Evolutionary conservation across 2,113 vertebrate species (phyloP).

Genomic region (Lophochroa leadbeateri): DNA sequence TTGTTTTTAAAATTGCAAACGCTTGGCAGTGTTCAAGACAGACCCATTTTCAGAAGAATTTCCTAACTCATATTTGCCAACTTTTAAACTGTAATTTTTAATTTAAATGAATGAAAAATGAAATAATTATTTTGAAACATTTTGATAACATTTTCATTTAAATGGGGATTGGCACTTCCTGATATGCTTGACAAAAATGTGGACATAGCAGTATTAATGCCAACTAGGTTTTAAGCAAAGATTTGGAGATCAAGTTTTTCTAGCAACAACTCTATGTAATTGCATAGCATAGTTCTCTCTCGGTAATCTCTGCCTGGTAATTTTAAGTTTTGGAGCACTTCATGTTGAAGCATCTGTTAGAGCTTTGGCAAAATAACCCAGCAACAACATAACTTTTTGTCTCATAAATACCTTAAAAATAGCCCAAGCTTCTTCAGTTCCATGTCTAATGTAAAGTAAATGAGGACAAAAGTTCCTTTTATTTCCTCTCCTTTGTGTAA

Average conservation of each 20-base stretch:
- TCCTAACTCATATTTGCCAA: not conserved
- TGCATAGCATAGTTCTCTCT: not conserved
- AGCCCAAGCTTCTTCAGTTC: not conserved
- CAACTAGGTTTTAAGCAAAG: not conserved
- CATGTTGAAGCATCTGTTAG: not conserved
- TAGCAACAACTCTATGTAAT: not conserved
- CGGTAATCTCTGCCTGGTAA: not conserved
- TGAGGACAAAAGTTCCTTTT: not conserved
- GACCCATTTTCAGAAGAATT: not conserved
- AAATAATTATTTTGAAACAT: not conserved
- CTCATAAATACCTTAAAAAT: not conserved
- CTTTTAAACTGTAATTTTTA: not conserved
- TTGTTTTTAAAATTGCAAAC: not conserved
- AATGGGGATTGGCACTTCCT: rapidly evolving
- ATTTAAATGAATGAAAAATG: not conserved
- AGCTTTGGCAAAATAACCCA: not conserved
- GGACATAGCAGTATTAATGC: not conserved
- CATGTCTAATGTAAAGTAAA: not conserved
- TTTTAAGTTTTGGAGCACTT: not conserved
- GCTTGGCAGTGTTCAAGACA: not conserved
- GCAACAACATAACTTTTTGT: not conserved
- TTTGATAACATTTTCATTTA: not conserved
- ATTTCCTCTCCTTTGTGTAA: not conserved
- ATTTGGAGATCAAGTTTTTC: not conserved
- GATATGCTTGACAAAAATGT: not conserved